phyloP scores from a whole-genome alignment of 2,888 invertebrate species.

The Caenorhabditis auriculariae region DNA sequence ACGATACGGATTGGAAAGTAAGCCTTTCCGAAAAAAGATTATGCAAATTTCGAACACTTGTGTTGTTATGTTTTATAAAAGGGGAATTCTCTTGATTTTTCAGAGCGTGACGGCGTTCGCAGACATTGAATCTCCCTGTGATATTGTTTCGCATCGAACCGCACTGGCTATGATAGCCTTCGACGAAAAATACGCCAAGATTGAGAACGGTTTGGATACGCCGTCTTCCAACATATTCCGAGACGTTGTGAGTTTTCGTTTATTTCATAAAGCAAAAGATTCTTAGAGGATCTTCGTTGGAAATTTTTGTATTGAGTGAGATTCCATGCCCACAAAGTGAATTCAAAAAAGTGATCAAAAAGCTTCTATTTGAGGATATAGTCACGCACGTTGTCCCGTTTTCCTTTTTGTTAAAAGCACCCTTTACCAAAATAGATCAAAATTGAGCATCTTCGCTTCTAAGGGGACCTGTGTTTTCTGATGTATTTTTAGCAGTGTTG shows the following conservation, averaged over 20 bases:
- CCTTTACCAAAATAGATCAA: too few relatives aligned
- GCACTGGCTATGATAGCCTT: conserved; percentile 33
- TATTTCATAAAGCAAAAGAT: too few relatives aligned
- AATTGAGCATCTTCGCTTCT: too few relatives aligned
- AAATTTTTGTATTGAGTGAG: too few relatives aligned
- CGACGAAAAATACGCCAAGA: conserved; percentile 41
- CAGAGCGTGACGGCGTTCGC: conserved; percentile 43
- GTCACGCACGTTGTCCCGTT: too few relatives aligned
- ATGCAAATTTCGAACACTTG: neutral
- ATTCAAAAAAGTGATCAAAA: too few relatives aligned
- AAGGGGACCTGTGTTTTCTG: too few relatives aligned
- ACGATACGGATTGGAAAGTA: conserved; percentile 44
- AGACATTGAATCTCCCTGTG: conserved; percentile 44
- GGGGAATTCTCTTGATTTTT: neutral
- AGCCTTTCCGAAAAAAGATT: neutral
- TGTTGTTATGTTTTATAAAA: neutral
- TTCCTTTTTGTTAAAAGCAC: too few relatives aligned
- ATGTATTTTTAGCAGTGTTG: too few relatives aligned
- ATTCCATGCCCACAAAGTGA: too few relatives aligned
- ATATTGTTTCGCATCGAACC: conserved; percentile 45
- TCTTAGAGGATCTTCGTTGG: too few relatives aligned
- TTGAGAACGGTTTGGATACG: conserved; percentile 34
- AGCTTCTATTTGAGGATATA: too few relatives aligned
- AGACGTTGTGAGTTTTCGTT: conserved; percentile 25
- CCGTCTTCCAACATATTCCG: conserved; percentile 28